These are phyloP conservation scores for Amiota minor DNA, from an alignment of 2,888 invertebrate genomes.

Conservation along the genomic window DNA sequence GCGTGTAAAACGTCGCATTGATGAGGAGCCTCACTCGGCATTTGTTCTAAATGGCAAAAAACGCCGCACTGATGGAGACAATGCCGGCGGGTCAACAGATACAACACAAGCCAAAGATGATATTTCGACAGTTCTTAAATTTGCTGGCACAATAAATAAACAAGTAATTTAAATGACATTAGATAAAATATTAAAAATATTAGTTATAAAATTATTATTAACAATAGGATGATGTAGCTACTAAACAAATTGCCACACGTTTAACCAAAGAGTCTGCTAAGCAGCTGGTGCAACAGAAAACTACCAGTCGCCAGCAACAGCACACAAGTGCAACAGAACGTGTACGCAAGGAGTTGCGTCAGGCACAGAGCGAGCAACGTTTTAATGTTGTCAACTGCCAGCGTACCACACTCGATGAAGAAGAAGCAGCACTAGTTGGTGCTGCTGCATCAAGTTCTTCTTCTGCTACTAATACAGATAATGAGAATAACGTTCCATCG, in stretches of 20 bases:
- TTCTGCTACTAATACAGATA: conserved; percentile 11
- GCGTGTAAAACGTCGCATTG: conserved; percentile 82
- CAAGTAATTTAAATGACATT: conserved; percentile 74
- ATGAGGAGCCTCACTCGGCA: conserved; percentile 82
- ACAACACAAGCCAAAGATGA: conserved; percentile 68
- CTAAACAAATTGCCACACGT: conserved; percentile 72
- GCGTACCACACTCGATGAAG: conserved; percentile 71
- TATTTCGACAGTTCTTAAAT: conserved; percentile 80
- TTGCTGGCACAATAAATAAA: conserved; percentile 81
- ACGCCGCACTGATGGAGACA: conserved; percentile 75
- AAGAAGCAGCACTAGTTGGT: background rate
- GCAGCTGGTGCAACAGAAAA: conserved; percentile 74
- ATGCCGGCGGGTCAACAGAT: conserved; percentile 42
- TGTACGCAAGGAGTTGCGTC: conserved; percentile 73
- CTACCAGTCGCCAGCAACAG: conserved; percentile 68
- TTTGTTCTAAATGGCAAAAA: conserved; percentile 83
- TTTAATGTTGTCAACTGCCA: conserved; percentile 78
- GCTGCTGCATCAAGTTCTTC: background rate
- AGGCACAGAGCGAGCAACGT: conserved; percentile 75
- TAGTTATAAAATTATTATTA: background rate
- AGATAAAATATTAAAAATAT: background rate
- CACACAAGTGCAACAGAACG: conserved; percentile 73
- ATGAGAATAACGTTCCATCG: conserved; percentile 54
- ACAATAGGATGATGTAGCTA: conserved; percentile 74
- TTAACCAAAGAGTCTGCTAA: conserved; percentile 74